Evolutionary conservation across 1,140 invertebrate genomes (phyloP).

Genomic region (Coenobita brevimanus): DNA sequence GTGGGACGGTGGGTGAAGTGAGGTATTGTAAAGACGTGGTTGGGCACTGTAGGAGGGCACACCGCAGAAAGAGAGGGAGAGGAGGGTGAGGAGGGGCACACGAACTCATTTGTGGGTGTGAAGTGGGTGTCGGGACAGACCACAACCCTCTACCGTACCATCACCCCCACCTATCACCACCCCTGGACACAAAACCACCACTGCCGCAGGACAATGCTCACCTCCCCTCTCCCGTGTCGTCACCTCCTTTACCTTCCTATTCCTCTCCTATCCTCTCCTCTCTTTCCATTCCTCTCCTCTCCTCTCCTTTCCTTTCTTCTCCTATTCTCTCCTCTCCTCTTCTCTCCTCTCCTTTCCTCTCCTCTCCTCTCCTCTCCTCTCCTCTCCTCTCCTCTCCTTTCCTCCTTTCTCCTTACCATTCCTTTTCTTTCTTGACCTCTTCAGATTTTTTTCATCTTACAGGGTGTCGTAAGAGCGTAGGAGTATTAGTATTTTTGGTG

Average conservation of each 20-base stretch:
- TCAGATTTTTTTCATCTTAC: no score
- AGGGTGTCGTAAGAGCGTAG: no score
- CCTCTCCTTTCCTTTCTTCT: neutral
- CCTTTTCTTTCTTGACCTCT: no score
- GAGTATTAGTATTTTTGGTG: no score
- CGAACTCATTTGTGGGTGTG: conserved; percentile 19
- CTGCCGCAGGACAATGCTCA: no score
- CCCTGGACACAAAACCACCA: no score
- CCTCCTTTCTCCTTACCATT: no score
- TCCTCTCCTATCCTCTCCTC: neutral
- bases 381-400: no score
- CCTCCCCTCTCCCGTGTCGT: neutral
- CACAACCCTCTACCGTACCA: neutral
- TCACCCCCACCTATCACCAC: neutral
- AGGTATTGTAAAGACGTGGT: neutral
- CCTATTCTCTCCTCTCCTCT: neutral
- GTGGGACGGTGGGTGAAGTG: neutral
- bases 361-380: no score
- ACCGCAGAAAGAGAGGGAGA: no score
- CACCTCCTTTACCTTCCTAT: neutral
- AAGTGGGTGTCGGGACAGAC: conserved; percentile 24
- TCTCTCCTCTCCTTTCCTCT: no score
- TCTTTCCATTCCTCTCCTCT: neutral
- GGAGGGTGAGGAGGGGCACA: neutral
- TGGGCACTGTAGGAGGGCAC: neutral